Percentiles rank a stretch among this genome's conserved stretches.
phyloP scores from a whole-genome alignment of 2,113 vertebrate genomes.

The Psittacula cyanocephala region DNA sequence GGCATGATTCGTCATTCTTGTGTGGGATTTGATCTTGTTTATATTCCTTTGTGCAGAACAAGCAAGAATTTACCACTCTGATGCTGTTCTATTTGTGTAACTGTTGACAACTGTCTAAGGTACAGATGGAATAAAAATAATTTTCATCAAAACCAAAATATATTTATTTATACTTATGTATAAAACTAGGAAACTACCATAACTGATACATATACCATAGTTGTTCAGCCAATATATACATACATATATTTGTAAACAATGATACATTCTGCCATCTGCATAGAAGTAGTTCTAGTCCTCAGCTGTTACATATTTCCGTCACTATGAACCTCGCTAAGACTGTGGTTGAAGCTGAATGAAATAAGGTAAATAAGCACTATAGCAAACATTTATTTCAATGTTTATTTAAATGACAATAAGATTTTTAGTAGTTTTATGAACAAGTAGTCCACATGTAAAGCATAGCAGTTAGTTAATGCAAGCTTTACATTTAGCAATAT shows the following conservation, averaged over 20 bases:
- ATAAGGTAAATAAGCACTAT: neutral
- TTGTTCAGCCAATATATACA: neutral
- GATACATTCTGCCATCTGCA: neutral
- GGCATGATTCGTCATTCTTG: neutral
- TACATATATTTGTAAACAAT: neutral
- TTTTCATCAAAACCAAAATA: neutral
- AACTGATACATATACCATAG: neutral
- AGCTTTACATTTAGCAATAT: neutral
- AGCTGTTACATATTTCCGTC: neutral
- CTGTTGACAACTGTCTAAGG: neutral
- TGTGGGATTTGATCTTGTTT: neutral
- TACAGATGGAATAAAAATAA: neutral
- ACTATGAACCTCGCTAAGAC: neutral
- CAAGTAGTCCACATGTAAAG: neutral
- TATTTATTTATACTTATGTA: neutral
- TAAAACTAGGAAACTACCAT: neutral
- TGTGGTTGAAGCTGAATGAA: neutral
- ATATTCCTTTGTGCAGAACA: neutral
- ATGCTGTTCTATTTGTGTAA: neutral
- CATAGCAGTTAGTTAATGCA: neutral
- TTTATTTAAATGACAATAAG: neutral
- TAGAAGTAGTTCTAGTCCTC: neutral
- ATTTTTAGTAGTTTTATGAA: neutral
- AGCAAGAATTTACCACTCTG: neutral
- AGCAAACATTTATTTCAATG: neutral